Percentiles rank a stretch among this genome's conserved stretches.
phyloP scores from a whole-genome alignment of 2,797 vertebrate genomes.

The Artibeus lituratus region DNA sequence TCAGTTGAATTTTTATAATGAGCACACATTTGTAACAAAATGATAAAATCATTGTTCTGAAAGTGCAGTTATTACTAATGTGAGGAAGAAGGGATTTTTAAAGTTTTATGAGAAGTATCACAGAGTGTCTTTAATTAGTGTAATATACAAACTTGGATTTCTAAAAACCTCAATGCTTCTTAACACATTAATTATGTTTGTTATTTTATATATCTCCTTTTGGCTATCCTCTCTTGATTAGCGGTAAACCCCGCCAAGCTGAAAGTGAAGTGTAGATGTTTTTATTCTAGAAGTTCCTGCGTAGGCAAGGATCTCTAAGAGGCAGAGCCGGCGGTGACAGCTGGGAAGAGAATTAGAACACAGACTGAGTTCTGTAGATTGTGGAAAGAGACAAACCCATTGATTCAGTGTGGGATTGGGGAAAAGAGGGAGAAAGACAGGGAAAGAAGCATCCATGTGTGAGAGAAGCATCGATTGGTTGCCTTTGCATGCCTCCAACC shows the following conservation, averaged over 20 bases:
- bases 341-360: neutral
- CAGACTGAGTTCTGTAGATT: neutral
- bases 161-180: conserved; percentile 36
- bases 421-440: neutral
- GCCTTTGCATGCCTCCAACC: no score
- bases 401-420: neutral
- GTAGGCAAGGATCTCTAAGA: neutral
- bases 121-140: conserved; percentile 50
- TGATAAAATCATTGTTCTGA: neutral
- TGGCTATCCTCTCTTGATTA: conserved; percentile 37
- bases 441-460: neutral
- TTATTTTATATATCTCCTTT: conserved; percentile 33
- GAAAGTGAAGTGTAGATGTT: conserved; percentile 11
- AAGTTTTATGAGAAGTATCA: conserved; percentile 27
- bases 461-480: neutral
- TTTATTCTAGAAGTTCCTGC: neutral
- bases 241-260: neutral
- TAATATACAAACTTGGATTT: conserved; percentile 33
- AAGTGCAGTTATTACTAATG: neutral
- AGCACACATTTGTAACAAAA: conserved; percentile 27
- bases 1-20: conserved; percentile 47
- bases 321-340: neutral
- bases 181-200: conserved; percentile 47
- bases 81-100: neutral
- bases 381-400: neutral